Conservation (phyloP, 1,140 invertebrate genomes). For the Apis dorsata region DNA sequence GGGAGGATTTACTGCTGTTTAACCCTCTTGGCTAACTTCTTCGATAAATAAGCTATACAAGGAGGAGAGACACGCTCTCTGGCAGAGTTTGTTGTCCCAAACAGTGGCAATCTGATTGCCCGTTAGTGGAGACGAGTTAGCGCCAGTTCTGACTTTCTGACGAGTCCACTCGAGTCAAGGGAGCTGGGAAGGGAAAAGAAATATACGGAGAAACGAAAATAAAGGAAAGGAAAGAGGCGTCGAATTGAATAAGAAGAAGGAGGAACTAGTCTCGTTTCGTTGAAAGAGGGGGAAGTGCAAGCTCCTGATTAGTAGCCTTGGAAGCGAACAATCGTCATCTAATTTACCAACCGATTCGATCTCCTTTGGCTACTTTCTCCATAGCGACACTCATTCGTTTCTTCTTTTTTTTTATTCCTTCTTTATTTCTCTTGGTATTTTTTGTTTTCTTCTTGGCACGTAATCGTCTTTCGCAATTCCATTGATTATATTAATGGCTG, state of each 20-base stretch:
- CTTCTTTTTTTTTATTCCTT: not conserved
- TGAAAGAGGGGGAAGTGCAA: constrained; percentile 52
- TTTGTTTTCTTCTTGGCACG: constrained; percentile 31
- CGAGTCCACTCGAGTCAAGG: constrained; percentile 57
- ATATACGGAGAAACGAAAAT: not conserved
- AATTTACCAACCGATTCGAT: constrained; percentile 66
- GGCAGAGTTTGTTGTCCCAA: constrained; percentile 72
- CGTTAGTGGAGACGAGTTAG: constrained; percentile 72
- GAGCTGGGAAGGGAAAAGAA: too few relatives aligned
- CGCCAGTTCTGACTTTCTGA: constrained; percentile 69
- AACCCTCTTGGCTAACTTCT: constrained; percentile 74
- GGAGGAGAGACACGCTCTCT: constrained; percentile 32
- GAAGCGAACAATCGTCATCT: constrained; percentile 67
- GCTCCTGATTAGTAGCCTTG: constrained; percentile 69
- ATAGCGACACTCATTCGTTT: not conserved
- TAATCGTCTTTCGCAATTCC: not conserved
- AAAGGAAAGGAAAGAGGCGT: not conserved
- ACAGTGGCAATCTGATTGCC: constrained; percentile 78
- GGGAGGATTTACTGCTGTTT: constrained; percentile 76
- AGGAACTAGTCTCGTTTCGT: constrained; percentile 40
- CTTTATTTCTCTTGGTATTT: not conserved
- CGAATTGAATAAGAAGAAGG: not conserved
- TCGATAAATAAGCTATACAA: constrained; percentile 77
- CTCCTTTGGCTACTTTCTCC: constrained; percentile 38
- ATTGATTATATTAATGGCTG: not conserved